phyloP scores from a whole-genome alignment of 1,140 invertebrate species.

The Ylistrum balloti region DNA sequence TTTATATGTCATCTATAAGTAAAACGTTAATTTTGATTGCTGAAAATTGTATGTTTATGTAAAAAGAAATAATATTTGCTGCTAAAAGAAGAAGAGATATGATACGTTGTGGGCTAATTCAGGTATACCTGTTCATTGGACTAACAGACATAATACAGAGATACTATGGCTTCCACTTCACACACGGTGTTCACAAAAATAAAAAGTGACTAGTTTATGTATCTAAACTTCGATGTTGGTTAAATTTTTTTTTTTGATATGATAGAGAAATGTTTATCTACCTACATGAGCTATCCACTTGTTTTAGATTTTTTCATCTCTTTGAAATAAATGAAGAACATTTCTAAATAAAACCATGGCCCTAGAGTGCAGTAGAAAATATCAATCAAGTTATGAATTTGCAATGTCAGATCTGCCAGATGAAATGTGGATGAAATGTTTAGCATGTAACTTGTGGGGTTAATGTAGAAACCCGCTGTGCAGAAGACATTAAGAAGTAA shows the following conservation, averaged over 20 bases:
- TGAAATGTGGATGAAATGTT: constrained; percentile 34
- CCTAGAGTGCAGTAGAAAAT: constrained; percentile 29
- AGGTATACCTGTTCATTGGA: too few relatives aligned
- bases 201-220: not conserved
- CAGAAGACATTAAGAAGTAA: constrained; percentile 20
- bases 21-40: too few relatives aligned
- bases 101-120: too few relatives aligned
- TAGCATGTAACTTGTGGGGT: constrained; percentile 29
- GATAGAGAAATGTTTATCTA: not conserved
- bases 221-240: not conserved
- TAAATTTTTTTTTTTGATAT: not conserved
- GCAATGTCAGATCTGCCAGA: not conserved
- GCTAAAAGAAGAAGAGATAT: too few relatives aligned
- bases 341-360: constrained; percentile 39
- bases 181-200: not conserved
- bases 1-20: too few relatives aligned
- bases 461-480: not conserved
- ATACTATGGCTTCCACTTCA: too few relatives aligned
- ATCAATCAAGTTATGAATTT: constrained; percentile 36
- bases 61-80: too few relatives aligned
- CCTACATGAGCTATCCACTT: not conserved
- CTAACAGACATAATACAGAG: too few relatives aligned
- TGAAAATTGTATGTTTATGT: too few relatives aligned
- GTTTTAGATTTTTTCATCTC: not conserved
- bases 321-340: constrained; percentile 35